Percentiles rank a stretch among this genome's conserved stretches.
Conservation (phyloP, 2,113 vertebrate genomes). For the Equus quagga region DNA sequence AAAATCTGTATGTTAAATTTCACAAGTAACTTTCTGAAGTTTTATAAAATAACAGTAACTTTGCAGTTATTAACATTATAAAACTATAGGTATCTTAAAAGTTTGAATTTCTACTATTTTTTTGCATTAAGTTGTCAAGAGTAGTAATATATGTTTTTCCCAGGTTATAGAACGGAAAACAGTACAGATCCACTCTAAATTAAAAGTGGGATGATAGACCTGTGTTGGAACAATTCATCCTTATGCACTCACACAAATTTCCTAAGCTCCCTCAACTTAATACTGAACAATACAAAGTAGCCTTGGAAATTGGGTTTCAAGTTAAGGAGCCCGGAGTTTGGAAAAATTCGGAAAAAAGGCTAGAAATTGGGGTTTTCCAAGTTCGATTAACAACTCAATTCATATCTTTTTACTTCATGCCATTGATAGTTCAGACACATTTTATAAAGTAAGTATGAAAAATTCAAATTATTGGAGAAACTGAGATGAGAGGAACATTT, state of each 20-base stretch:
- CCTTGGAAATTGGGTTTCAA: not conserved
- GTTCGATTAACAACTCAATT: not conserved
- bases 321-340: not conserved
- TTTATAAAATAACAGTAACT: slow-evolving; percentile 16
- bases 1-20: not conserved
- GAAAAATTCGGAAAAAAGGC: slow-evolving; percentile 1
- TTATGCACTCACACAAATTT: not conserved
- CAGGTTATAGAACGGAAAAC: slow-evolving; percentile 6
- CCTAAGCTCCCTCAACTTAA: not conserved
- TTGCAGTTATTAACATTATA: slow-evolving; percentile 14
- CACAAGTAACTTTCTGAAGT: not conserved
- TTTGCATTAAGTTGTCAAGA: not conserved
- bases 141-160: not conserved
- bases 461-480: not conserved
- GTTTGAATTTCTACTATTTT: not conserved
- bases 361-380: not conserved
- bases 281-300: not conserved
- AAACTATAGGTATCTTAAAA: not conserved
- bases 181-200: not conserved
- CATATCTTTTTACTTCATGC: not conserved
- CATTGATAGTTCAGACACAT: not conserved
- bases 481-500: not conserved
- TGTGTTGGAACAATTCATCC: not conserved
- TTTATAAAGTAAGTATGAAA: not conserved
- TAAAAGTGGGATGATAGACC: not conserved